Conservation (phyloP, 1,140 invertebrate genomes). For the Trichogramma pretiosum region DNA sequence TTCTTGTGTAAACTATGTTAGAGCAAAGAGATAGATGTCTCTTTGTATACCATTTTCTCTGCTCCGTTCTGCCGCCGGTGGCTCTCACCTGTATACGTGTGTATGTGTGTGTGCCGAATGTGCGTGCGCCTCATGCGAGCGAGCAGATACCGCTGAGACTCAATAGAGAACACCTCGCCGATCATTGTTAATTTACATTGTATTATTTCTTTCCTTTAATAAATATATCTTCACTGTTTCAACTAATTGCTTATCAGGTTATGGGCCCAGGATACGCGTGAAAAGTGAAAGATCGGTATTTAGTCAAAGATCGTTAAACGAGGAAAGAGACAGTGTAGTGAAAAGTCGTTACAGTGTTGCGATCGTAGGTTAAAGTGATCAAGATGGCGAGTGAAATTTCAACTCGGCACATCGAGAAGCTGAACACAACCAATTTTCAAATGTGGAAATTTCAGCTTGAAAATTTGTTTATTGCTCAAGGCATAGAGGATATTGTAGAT, state of each 20-base stretch:
- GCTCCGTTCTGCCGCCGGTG: too few species aligned
- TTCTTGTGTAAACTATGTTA: not conserved
- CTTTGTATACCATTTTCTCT: too few species aligned
- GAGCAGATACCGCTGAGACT: too few species aligned
- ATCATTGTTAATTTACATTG: too few species aligned
- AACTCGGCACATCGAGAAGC: conserved; percentile 13
- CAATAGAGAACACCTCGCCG: too few species aligned
- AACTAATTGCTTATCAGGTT: not conserved
- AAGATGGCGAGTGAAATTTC: conserved; percentile 4
- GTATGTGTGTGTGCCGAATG: not conserved
- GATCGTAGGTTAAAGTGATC: too few species aligned
- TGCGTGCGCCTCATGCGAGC: not conserved
- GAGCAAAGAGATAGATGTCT: too few species aligned
- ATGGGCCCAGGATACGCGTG: not conserved
- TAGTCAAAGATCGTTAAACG: not conserved
- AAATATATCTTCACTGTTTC: too few species aligned
- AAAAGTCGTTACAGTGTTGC: not conserved
- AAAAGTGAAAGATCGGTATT: too few species aligned
- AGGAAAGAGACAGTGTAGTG: not conserved
- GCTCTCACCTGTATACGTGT: too few species aligned
- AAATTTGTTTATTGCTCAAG: conserved; percentile 16
- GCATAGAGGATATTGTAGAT: not conserved
- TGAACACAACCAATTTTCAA: conserved; percentile 17
- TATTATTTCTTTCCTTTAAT: too few species aligned
- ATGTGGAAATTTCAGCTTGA: conserved; percentile 18